Evolutionary conservation across 2,888 invertebrate genomes (phyloP).

Genomic region (Himalopsyche kuldschensis): DNA sequence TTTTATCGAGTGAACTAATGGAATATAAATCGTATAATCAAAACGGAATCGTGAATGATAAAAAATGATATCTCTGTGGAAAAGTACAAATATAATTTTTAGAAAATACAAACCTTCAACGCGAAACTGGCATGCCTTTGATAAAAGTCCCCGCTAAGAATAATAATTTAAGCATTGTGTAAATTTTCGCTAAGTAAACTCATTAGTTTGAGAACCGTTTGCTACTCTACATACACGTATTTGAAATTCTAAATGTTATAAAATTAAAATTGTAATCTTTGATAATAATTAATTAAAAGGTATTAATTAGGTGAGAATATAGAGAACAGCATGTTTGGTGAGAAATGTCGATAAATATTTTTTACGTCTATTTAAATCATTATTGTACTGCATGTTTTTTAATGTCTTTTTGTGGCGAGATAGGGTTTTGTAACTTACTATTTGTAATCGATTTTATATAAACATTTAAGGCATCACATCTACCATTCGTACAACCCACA

Average conservation of each 20-base stretch:
- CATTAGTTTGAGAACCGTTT: not conserved
- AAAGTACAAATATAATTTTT: too few species aligned
- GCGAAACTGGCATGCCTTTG: not conserved
- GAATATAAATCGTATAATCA: too few species aligned
- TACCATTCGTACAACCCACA: not conserved
- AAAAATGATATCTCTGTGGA: too few species aligned
- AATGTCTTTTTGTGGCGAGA: constrained; percentile 5
- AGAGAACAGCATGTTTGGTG: not conserved
- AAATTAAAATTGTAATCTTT: not conserved
- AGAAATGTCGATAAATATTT: not conserved
- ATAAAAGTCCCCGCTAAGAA: not conserved
- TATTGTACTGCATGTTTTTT: not conserved
- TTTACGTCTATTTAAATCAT: not conserved
- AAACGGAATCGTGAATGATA: too few species aligned
- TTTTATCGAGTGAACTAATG: too few species aligned
- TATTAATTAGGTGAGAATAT: not conserved
- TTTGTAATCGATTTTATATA: not conserved
- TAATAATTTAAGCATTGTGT: not conserved
- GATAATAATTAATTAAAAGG: not conserved
- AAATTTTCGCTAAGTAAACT: not conserved
- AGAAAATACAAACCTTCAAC: not conserved
- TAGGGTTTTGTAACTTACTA: constrained; percentile 12
- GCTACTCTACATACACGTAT: not conserved
- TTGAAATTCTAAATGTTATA: not conserved
- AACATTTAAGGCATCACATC: not conserved